phyloP scores from a whole-genome alignment of 2,888 invertebrate genomes.

The Augochlorella aurata region DNA sequence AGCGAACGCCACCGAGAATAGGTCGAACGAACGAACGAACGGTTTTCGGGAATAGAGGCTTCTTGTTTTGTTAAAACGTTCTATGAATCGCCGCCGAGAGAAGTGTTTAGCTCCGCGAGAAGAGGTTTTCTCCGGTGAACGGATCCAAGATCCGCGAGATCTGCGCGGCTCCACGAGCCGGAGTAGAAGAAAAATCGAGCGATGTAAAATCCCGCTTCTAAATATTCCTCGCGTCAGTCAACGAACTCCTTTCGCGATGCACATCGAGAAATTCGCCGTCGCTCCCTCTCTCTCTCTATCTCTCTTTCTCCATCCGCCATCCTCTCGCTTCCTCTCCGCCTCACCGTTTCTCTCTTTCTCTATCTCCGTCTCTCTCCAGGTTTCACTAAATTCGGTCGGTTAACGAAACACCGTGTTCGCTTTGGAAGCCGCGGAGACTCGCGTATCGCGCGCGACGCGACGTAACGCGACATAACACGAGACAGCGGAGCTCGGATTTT shows the following conservation, averaged over 20 bases:
- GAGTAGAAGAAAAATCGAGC: neutral
- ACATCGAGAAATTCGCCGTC: conserved; percentile 17
- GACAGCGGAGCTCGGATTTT: neutral
- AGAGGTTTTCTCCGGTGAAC: neutral
- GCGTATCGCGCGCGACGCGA: too few relatives aligned
- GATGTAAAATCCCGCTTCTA: conserved; percentile 25
- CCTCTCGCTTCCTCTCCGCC: neutral
- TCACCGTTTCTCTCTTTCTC: neutral
- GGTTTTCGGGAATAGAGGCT: conserved; percentile 25
- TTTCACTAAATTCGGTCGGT: neutral
- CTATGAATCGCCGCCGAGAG: conserved; percentile 15
- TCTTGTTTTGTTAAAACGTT: conserved; percentile 22
- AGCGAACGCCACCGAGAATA: conserved; percentile 20
- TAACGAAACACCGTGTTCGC: neutral
- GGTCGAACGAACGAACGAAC: conserved; percentile 27
- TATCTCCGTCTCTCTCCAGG: neutral
- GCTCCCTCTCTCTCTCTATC: too few relatives aligned
- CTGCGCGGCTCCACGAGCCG: neutral
- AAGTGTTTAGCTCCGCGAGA: conserved; percentile 1
- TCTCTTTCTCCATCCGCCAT: neutral
- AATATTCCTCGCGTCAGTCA: conserved; percentile 38
- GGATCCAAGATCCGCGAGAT: neutral
- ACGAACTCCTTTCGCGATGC: conserved; percentile 32
- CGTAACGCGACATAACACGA: too few relatives aligned
- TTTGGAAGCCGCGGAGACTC: neutral